Conservation (phyloP, 23 tunicate species). For the Trididemnum miniatum region DNA sequence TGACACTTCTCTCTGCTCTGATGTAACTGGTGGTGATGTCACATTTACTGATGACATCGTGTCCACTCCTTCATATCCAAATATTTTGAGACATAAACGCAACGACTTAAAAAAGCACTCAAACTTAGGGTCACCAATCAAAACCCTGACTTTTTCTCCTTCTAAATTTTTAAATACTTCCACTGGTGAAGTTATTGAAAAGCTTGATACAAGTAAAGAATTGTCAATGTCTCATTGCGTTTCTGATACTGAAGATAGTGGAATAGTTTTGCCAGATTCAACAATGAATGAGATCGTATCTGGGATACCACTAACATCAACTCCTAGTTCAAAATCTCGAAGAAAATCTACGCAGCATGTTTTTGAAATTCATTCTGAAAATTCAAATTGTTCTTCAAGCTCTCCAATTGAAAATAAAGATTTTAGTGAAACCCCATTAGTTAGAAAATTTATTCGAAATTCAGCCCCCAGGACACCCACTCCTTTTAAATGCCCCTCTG, state of each 20-base stretch:
- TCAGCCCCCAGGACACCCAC: conserved; percentile 77
- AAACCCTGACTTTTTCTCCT: conserved; percentile 19
- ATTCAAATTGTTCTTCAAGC: background rate
- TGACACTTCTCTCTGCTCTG: no score
- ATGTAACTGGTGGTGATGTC: background rate
- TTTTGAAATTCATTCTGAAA: background rate
- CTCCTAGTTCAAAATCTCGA: conserved; percentile 52
- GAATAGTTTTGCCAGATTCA: background rate
- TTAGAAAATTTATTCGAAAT: conserved; percentile 56
- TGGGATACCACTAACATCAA: conserved; percentile 62
- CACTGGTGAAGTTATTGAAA: background rate
- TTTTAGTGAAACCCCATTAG: conserved; percentile 53
- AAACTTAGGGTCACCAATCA: background rate
- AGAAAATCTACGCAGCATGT: conserved; percentile 23
- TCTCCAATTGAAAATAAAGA: background rate
- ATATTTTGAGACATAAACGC: conserved; percentile 5
- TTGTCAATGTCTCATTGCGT: background rate
- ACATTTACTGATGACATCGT: background rate
- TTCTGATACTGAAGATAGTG: conserved; percentile 6
- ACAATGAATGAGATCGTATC: background rate
- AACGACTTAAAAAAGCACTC: background rate
- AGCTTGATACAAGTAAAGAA: background rate
- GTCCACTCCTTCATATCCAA: background rate
- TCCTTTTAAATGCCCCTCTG: conserved; percentile 68
- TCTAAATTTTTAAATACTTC: conserved; percentile 1